A percentile compares a stretch with the other conserved stretches of the same genome.
phyloP scores from a whole-genome alignment of 1,140 invertebrate species.

The Zaprionus taronus region DNA sequence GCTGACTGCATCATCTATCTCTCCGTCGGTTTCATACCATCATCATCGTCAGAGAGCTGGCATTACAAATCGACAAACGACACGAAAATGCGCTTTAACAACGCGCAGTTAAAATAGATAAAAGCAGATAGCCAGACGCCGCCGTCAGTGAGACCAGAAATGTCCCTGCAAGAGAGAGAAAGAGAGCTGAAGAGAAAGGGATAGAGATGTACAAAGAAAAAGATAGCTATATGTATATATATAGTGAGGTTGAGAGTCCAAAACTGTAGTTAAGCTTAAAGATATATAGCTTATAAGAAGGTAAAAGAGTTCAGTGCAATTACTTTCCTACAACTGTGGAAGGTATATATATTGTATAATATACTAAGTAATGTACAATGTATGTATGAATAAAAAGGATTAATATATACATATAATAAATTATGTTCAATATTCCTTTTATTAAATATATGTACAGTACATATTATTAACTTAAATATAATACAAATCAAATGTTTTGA shows the following conservation, averaged over 20 bases:
- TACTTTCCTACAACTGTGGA: no score
- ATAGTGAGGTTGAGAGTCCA: background rate
- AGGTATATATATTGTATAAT: no score
- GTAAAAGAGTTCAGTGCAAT: no score
- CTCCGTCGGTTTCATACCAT: constrained; percentile 38
- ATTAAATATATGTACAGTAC: no score
- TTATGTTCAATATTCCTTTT: no score
- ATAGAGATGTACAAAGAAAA: background rate
- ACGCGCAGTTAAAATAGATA: constrained; percentile 83
- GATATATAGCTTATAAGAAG: no score
- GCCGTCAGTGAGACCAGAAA: constrained; percentile 40
- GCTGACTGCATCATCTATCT: constrained; percentile 9
- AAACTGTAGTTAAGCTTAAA: background rate
- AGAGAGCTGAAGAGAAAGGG: background rate
- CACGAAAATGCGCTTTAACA: constrained; percentile 84
- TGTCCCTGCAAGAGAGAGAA: background rate
- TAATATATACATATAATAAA: no score
- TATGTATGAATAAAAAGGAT: no score
- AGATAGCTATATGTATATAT: background rate
- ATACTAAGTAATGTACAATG: no score
- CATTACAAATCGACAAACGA: constrained; percentile 84
- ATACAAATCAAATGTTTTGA: no score
- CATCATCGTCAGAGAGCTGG: constrained; percentile 55
- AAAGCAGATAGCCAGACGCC: constrained; percentile 78
- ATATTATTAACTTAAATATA: no score